Base-by-base conservation (phyloP, 1,140 invertebrate genomes). In the Pantala flavescens region DNA sequence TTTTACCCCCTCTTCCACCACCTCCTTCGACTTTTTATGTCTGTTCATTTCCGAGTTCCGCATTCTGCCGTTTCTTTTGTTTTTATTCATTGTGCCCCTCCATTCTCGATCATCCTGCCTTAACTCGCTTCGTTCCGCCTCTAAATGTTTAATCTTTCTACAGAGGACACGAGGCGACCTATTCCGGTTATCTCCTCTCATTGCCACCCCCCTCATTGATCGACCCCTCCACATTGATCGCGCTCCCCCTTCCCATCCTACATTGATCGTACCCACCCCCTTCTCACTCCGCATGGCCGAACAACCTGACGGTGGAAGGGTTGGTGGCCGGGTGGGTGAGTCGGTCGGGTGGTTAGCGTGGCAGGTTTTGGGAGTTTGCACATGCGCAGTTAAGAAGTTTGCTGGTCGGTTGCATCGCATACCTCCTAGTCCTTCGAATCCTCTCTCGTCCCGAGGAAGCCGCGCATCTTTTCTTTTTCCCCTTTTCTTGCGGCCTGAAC, bases 151-250 rank as follows among this genome's bases (percentile, higher is more conserved):
- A 63, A 63, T 63, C 49, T 63, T 63, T 63, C 49, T 12, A 63
- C 16, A 16, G 49, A 63, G 49, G 21, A 43, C 70, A 24, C 74
- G 78, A 80, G 80, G 82, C 80, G 81, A 83, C 83, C 81, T 84
- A 63, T 63, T 63, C 49, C 49, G 49, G 49, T 63, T 63, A 19
- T 19, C n/a, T 21, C 49, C 16, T 63, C 49, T 21, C 49, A 16
- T 63, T 63, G 49, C 49, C 49, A 21, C 49, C 49, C 49, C 49
- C 12, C n/a, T 21, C 49, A 16, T 63, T 63, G 14, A 16, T 16
- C 49, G 16, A 16, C n/a, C 49, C 49, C 49, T 21, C 49, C 49
- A 19, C 49, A 63, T 63, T 63, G 49, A 63, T 63, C 49, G 49
- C 49, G n/a, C 49, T 21, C n/a, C 49, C 49, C 49, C 49, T 21